A percentile compares a stretch with the other conserved stretches of the same genome.
Conservation (phyloP, 2,797 vertebrate genomes). For the Hippocampus kuda region DNA sequence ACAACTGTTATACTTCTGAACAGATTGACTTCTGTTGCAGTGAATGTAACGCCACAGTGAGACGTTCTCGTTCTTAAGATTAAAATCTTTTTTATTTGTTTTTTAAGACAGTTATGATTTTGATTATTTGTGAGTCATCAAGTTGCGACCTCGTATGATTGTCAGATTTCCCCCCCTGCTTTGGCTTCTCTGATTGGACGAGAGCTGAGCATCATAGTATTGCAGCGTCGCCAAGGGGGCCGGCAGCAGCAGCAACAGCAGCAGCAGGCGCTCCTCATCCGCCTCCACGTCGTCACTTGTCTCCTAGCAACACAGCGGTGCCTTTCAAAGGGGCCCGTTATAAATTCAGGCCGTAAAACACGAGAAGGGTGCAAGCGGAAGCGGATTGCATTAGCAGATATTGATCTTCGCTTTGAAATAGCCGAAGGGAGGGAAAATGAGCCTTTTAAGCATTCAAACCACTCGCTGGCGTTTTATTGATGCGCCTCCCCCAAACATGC, state of each 20-base stretch:
- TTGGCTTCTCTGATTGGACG: constrained; percentile 36
- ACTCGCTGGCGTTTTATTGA: too few relatives aligned
- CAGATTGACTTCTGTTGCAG: too few relatives aligned
- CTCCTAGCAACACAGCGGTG: constrained; percentile 63
- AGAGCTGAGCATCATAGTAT: constrained; percentile 37
- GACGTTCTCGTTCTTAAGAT: too few relatives aligned
- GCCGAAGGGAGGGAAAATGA: neutral
- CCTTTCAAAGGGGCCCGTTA: constrained; percentile 52
- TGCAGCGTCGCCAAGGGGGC: constrained; percentile 19
- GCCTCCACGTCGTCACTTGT: constrained; percentile 40
- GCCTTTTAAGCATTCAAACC: neutral
- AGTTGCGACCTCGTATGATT: neutral
- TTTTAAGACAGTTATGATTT: neutral
- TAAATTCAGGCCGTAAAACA: constrained; percentile 33
- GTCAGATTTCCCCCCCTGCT: constrained; percentile 13
- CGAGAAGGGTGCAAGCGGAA: constrained; percentile 9
- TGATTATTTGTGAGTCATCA: constrained; percentile 1
- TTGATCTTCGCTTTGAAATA: constrained; percentile 17
- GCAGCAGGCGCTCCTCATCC: constrained; percentile 24
- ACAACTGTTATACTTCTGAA: too few relatives aligned
- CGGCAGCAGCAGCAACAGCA: constrained; percentile 29
- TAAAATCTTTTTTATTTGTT: too few relatives aligned
- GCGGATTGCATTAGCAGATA: constrained; percentile 12
- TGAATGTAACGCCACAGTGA: too few relatives aligned
- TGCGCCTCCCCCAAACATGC: too few relatives aligned